Conservation (phyloP, 1,140 invertebrate species). For the Drosophila arizonae region DNA sequence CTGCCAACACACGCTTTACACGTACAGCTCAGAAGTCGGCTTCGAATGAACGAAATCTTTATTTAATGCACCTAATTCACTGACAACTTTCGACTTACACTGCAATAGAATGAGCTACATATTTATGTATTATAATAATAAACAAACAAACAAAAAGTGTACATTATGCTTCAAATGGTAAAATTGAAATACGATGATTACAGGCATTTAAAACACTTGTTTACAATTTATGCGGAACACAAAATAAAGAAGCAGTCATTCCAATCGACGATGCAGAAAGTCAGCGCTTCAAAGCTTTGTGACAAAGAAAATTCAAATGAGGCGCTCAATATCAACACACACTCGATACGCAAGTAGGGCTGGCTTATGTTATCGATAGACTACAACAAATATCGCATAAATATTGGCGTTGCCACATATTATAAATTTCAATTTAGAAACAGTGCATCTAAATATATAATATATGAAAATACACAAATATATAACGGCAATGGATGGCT, state of each 20-base stretch:
- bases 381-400: not conserved
- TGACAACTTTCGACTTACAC: conserved; percentile 22
- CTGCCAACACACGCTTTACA: conserved; percentile 42
- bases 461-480: not conserved
- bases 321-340: not conserved
- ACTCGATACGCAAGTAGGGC: too few species aligned
- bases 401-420: not conserved
- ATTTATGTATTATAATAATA: conserved; percentile 7
- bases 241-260: not conserved
- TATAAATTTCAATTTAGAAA: too few species aligned
- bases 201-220: not conserved
- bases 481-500: not conserved
- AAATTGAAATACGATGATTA: not conserved
- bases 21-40: conserved; percentile 3
- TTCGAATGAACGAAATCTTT: conserved; percentile 6
- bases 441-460: not conserved
- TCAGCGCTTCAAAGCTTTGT: too few species aligned
- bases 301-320: not conserved
- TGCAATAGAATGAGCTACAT: conserved; percentile 19
- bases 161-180: not conserved
- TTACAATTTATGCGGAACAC: not conserved
- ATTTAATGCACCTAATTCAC: conserved; percentile 28
- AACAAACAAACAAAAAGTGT: conserved; percentile 1
- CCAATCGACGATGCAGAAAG: too few species aligned
- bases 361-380: not conserved